Evolutionary conservation across 2,113 vertebrate species (phyloP).

Genomic region (Lamprologus sp.): DNA sequence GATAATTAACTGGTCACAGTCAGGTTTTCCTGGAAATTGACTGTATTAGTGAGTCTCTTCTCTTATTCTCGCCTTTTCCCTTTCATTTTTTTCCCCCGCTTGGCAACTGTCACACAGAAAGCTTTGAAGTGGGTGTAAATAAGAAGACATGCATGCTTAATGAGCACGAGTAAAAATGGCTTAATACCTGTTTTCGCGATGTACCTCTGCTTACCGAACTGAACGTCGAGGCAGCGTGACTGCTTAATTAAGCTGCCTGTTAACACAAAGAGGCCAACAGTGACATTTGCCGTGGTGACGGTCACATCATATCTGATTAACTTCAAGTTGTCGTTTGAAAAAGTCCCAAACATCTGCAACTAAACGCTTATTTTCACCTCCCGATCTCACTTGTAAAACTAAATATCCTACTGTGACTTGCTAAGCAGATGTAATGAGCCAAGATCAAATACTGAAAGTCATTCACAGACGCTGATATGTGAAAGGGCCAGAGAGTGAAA

Average conservation of each 20-base stretch:
- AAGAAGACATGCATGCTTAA: not conserved
- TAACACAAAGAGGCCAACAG: not conserved
- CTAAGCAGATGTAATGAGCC: not conserved
- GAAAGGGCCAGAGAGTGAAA: not conserved
- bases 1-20: constrained; percentile 14
- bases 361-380: not conserved
- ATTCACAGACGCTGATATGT: not conserved
- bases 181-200: not conserved
- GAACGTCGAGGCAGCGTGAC: not conserved
- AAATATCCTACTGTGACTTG: not conserved
- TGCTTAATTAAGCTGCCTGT: not conserved
- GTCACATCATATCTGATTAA: not conserved
- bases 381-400: constrained; percentile 2
- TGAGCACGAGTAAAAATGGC: not conserved
- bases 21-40: constrained; percentile 10
- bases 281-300: not conserved
- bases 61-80: not conserved
- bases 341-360: constrained; percentile 10
- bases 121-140: constrained; percentile 14
- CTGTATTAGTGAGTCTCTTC: not conserved
- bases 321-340: not conserved
- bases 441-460: not conserved
- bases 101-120: not conserved
- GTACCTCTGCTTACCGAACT: not conserved
- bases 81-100: not conserved